Base-by-base conservation (phyloP, 2,797 vertebrate genomes). In the Antrozous pallidus region DNA sequence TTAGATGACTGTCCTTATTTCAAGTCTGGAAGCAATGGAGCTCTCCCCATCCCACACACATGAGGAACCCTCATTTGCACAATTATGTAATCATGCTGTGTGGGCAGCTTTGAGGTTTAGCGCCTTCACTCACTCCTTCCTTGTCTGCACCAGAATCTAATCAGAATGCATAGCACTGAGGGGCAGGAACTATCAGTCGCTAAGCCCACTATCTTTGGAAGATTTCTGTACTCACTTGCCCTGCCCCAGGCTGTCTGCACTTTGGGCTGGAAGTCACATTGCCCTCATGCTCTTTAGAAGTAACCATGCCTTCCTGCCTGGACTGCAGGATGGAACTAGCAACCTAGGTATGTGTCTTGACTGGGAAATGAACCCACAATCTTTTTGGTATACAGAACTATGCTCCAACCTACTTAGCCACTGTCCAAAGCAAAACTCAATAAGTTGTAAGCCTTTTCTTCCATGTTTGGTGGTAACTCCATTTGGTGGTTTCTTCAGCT, bases 401-500 rank as follows among this genome's bases (percentile, higher is more conserved):
- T 63, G 61, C 31, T 63, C 61, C 61, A 8, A 16, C 14, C 31
- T 13, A n/a, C 31, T n/a, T 31, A 63, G 13, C 61, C 61, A 63
- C 61, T 63, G 61, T 2, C 14, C 61, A n/a, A n/a, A n/a, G 61
- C 14, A n/a, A 63, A 63, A n/a, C 54, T 78, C 36, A 49, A 8
- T 14, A 36, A 33, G 16, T 12, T 69, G 24, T 17, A 73, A 81
- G 13, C 1, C n/a, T 26, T 67, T 95, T 93, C 56, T 71, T 51
- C 84, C 40, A 47, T 95, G 96, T 94, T 96, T 92, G 54, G 3
- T 14, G 5, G 0, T 73, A 74, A 87, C 58, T 88, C 70, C 47
- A 45, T 11, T 28, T 1, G 61, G 4, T 58, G 83, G 73, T 61
- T 88, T 96, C 11, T 80, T 94, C 90, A 87, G 96, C 91, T 74